These are phyloP conservation scores for Phoxinus phoxinus DNA, from an alignment of 2,113 vertebrate species.

Conservation along the genomic window DNA sequence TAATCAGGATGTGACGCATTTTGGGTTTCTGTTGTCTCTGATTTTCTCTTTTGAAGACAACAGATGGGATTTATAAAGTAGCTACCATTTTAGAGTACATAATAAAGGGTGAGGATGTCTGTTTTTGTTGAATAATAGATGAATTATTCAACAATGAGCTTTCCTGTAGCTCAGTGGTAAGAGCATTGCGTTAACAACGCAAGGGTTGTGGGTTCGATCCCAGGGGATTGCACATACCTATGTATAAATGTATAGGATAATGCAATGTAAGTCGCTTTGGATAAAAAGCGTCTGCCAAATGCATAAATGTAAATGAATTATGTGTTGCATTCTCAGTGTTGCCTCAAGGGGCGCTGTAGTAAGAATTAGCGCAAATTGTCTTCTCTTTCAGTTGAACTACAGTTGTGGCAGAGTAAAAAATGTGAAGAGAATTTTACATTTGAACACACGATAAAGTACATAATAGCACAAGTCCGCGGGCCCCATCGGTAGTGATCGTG, in stretches of 20 bases:
- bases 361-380: neutral
- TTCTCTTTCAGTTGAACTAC: neutral
- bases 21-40: neutral
- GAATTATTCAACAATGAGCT: no score
- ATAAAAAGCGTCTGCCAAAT: no score
- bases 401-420: neutral
- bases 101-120: neutral
- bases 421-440: neutral
- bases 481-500: no score
- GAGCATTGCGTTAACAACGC: no score
- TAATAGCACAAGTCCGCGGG: no score
- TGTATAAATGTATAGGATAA: no score
- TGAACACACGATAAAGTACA: no score
- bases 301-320: no score
- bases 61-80: neutral
- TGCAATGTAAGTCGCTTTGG: no score
- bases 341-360: neutral
- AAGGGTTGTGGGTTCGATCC: no score
- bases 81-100: neutral
- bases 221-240: no score
- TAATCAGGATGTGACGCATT: constrained; percentile 30
- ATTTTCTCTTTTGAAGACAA: neutral
- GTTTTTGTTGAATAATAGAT: neutral
- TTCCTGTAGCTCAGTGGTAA: no score
- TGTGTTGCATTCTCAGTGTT: neutral